Base-by-base conservation (phyloP, 2,888 invertebrate genomes). In the Eupithecia pulchellata region DNA sequence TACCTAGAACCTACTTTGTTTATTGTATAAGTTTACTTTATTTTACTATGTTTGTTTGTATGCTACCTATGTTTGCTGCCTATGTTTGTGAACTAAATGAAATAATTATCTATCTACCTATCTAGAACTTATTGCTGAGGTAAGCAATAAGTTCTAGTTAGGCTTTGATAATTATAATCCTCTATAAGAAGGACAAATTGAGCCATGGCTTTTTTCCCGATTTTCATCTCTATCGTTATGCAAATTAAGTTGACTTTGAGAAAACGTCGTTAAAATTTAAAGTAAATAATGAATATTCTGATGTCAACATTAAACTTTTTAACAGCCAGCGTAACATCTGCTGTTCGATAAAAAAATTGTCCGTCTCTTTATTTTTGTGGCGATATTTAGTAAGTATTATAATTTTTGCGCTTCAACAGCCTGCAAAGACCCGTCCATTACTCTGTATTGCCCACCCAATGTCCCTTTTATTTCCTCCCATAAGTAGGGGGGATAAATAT, bases 341-440 rank as follows among this genome's bases (percentile, higher is more conserved):
- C 13, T 42, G 32, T 5, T 36, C 39, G 66, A 64, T 27, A 13
- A 52, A 64, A 58, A 68, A 62, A 63, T 64, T 69, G 63, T 55
- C 47, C 30, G 58, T n/a, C 47, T 60, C 25, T 69, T 64, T 63
- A 66, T 73, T 70, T 71, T 60, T 70, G 61, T 42, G 64, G 73
- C 68, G 55, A 71, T 72, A 82, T 81, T 77, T 80, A 25, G 79
- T 75, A 71, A 68, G 65, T 75, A 73, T 61, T 69, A 34, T 67
- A 72, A 72, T 66, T 75, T 74, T 73, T 78, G 74, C 78, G 76
- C 79, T 78, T 78, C 79, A 79, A 78, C 74, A 64, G 75, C 68
- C 72, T 66, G 76, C 79, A 75, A 78, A 79, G 79, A 75, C 81
- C 78, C 74, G 82, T 9, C 83, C 73, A 82, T 82, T 78, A 82